Evolutionary conservation across 2,888 invertebrate species (phyloP).

Genomic region (Caenorhabditis virilis): DNA sequence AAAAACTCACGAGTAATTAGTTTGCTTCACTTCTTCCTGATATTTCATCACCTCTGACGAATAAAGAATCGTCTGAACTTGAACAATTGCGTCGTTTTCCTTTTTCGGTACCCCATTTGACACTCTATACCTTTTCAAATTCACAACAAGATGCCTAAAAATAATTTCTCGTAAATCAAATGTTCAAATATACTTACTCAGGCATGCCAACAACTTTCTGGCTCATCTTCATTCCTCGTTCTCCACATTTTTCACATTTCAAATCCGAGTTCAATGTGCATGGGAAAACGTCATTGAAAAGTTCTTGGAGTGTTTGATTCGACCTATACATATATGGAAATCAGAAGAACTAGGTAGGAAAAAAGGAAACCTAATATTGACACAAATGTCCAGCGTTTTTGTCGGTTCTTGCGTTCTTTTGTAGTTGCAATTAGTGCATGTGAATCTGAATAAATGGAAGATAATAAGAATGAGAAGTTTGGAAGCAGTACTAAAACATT

Average conservation of each 20-base stretch:
- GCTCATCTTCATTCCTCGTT: not conserved
- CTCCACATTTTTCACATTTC: not conserved
- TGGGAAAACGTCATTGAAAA: not conserved
- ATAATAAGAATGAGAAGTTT: no score
- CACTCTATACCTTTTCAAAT: not conserved
- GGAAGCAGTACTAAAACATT: no score
- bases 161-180: not conserved
- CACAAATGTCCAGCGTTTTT: no score
- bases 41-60: not conserved
- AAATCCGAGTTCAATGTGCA: not conserved
- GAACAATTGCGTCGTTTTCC: not conserved
- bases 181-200: not conserved
- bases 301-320: not conserved
- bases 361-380: no score
- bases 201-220: not conserved
- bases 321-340: no score
- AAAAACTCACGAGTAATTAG: conserved; percentile 2
- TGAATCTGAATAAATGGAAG: no score
- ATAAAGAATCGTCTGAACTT: not conserved
- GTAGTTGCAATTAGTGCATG: no score
- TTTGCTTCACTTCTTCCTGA: conserved; percentile 1
- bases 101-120: not conserved
- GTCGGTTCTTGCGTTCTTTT: no score
- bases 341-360: no score
- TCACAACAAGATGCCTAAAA: conserved; percentile 1